Evolutionary conservation across 2,888 invertebrate genomes (phyloP), one percentile per base, ranked within the genome.

Genomic region (Drosophila pseudotakahashii): DNA sequence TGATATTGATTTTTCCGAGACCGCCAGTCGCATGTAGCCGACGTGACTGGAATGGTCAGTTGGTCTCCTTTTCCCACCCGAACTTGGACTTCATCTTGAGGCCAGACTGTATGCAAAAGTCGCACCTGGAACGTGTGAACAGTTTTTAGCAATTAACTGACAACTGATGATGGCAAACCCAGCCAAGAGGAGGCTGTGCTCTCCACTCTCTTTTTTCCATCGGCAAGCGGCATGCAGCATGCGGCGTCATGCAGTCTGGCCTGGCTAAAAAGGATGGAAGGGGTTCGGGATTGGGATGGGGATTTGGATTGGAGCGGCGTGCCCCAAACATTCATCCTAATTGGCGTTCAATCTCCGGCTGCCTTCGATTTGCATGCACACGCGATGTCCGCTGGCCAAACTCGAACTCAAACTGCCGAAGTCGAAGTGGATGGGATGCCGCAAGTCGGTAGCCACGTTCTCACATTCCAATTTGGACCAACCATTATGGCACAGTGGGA

Each of bases 321-420:
- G 78, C 79, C 84, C 88, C 89, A 90, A 91, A 91, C 91, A 91
- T 91, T 91, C 89, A 90, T 89, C 91, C 92, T 92, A 92, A 92
- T 92, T 92, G 92, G 91, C 90, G 91, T 91, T 91, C 88, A 83
- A 90, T 89, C 89, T 89, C 88, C 76, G 74, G 62, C 73, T 70
- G 78, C 73, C 69, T 69, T 75, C 78, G 77, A 89, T 85, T 83
- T 84, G 85, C 84, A 84, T 84, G 86, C 88, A 82, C 89, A 66
- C 66, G 76, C 76, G 75, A 78, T 76, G 73, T 81, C 64, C 39
- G 54, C 37, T 30, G 53, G 19, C 47, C 60, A 19, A 41, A 59
- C 52, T 26, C 50, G 37, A 14, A 13, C 62, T 37, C 19, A 30
- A 45, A 13, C 32, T 52, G 6, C 32, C 30, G 5, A 26, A 41